A percentile compares a stretch with the other conserved stretches of the same genome.
Evolutionary conservation across 2,797 vertebrate species (phyloP).

Genomic region (Cynodonichthys magdalenae): DNA sequence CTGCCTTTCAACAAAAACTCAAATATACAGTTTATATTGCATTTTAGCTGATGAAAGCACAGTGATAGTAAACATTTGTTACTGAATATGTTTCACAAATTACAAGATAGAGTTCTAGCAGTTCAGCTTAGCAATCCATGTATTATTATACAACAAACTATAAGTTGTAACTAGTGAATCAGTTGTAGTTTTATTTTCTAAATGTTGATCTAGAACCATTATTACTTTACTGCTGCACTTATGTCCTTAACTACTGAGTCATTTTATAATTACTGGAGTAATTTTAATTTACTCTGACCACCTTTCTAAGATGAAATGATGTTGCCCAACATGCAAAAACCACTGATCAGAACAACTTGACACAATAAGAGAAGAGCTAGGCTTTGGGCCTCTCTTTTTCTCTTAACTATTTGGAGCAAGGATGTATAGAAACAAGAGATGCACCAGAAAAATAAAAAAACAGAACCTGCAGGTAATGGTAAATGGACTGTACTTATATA

Average conservation of each 20-base stretch:
- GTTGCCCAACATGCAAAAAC: background rate
- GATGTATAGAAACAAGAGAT: background rate
- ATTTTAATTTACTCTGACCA: background rate
- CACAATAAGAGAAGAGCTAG: too few species aligned
- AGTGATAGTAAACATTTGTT: background rate
- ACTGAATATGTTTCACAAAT: too few species aligned
- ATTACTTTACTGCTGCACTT: background rate
- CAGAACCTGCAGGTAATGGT: too few species aligned
- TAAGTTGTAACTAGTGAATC: background rate
- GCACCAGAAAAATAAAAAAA: too few species aligned
- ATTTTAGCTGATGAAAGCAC: background rate
- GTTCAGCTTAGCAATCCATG: background rate
- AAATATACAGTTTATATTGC: background rate
- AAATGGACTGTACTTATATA: too few species aligned
- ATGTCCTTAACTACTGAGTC: background rate
- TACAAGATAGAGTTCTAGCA: background rate
- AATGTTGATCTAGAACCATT: background rate
- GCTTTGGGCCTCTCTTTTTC: too few species aligned
- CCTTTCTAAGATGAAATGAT: background rate
- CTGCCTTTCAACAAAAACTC: background rate
- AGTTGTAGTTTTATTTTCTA: background rate
- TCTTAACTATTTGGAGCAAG: background rate
- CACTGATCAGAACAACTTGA: background rate
- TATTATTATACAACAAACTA: background rate
- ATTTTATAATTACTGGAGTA: background rate